phyloP scores from a whole-genome alignment of 2,888 invertebrate genomes.

The Athalia cordata region DNA sequence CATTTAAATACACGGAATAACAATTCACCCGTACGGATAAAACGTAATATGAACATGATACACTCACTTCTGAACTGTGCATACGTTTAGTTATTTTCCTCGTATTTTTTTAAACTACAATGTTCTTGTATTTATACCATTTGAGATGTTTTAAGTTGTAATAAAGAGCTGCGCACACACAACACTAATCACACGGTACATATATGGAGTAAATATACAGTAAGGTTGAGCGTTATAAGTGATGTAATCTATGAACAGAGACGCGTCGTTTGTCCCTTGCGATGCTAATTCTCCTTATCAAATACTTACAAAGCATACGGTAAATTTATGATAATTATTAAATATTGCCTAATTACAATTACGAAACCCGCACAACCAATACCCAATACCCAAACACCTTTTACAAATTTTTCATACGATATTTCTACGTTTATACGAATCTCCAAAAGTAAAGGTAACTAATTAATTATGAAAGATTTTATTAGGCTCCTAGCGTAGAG shows the following conservation, averaged over 20 bases:
- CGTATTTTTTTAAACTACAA: slow-evolving; percentile 50
- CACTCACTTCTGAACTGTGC: slow-evolving; percentile 48
- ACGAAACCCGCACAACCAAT: slow-evolving; percentile 64
- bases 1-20: slow-evolving; percentile 13
- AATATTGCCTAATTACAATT: slow-evolving; percentile 68
- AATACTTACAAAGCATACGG: slow-evolving; percentile 53
- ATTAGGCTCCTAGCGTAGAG: slow-evolving; percentile 69
- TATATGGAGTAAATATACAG: slow-evolving; percentile 56
- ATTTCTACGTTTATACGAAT: slow-evolving; percentile 72
- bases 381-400: slow-evolving; percentile 59
- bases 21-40: slow-evolving; percentile 45
- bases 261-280: slow-evolving; percentile 65
- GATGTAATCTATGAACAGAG: slow-evolving; percentile 71
- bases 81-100: slow-evolving; percentile 56
- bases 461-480: slow-evolving; percentile 64
- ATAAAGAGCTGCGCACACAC: slow-evolving; percentile 61
- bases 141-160: slow-evolving; percentile 59
- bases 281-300: slow-evolving; percentile 64
- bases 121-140: slow-evolving; percentile 61
- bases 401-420: slow-evolving; percentile 70
- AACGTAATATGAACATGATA: slow-evolving; percentile 30
- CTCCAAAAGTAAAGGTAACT: slow-evolving; percentile 63
- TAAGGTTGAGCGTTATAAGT: slow-evolving; percentile 69
- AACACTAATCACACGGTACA: slow-evolving; percentile 47
- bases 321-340: slow-evolving; percentile 69